These are phyloP conservation scores for Polypedilum vanderplanki DNA, from an alignment of 1,140 invertebrate genomes.

Conservation along the genomic window DNA sequence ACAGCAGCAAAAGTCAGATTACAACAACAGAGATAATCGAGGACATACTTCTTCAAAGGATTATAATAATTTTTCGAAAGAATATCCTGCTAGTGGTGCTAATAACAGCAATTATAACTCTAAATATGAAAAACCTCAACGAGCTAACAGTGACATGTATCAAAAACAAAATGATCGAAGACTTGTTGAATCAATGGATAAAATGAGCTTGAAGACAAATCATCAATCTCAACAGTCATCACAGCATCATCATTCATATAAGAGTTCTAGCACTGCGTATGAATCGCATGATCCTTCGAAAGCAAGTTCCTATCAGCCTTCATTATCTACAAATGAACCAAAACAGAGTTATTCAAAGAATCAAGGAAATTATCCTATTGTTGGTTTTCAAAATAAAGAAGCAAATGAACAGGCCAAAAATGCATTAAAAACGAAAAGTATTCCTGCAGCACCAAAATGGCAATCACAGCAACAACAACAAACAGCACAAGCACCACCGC, in stretches of 20 bases:
- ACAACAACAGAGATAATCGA: background rate
- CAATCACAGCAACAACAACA: background rate
- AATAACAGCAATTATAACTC: slow-evolving; percentile 33
- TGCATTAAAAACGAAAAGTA: slow-evolving; percentile 41
- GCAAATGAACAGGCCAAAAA: slow-evolving; percentile 54
- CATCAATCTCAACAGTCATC: background rate
- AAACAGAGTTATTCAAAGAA: background rate
- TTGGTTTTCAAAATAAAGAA: slow-evolving; percentile 53
- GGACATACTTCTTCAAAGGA: slow-evolving; percentile 29
- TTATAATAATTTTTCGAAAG: slow-evolving; percentile 33
- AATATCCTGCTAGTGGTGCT: slow-evolving; percentile 31
- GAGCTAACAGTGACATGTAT: slow-evolving; percentile 30
- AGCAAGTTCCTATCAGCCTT: background rate
- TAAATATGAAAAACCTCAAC: background rate
- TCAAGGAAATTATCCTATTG: slow-evolving; percentile 37
- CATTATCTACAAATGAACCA: background rate
- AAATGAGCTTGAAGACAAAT: slow-evolving; percentile 14
- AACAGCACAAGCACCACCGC: background rate
- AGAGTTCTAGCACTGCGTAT: background rate
- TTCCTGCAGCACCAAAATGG: slow-evolving; percentile 29
- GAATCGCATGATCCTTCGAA: background rate
- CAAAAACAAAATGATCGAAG: background rate
- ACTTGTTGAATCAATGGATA: slow-evolving; percentile 8
- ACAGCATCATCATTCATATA: background rate
- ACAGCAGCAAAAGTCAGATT: background rate